Base-by-base conservation (phyloP, 2,113 vertebrate species). In the Nycticebus coucang region DNA sequence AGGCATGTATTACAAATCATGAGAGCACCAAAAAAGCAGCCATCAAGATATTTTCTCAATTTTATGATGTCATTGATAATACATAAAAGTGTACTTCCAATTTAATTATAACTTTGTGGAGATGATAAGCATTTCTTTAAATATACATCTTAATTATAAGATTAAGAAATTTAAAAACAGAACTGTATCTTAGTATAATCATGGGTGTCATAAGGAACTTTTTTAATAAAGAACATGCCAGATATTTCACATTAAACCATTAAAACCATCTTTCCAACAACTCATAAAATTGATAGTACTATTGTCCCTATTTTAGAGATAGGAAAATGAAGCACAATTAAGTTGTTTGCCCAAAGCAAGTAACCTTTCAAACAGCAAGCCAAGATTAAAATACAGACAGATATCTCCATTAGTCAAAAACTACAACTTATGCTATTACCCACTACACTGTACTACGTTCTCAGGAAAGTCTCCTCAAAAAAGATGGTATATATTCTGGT, bases 211-310 rank as follows among this genome's bases (percentile, higher is more conserved):
- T 81, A 69, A 95, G 95, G 24, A 95, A 88, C 18, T 94, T n/a
- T 55, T 14, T 14, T 64, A 28, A 64, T 64, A 64, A 64, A 64
- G 62, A 64, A 3, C 33, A 15, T 62, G 7, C 11, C 69, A 88
- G 21, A 62, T 87, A 81, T 1, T 93, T 95, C 60, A 90, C 30
- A 88, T 50, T 72, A 60, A 75, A 88, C 62, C 57, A 95, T 2
- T 91, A 30, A 95, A 93, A 91, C 74, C 55, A 95, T 89, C 50
- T 94, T 87, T n/a, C 82, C 83, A 90, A 75, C 10, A 82, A 90
- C 17, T 89, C 59, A 94, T 24, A 80, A 80, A 92, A 50, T 77
- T 59, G 17, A 69, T 12, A 69, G 28, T n/a, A 60, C 81, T 69
- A 85, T 64, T 81, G 64, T 78, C 17, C 2, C 0, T 57, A 68